Evolutionary conservation across 2,888 invertebrate species (phyloP).

Genomic region (Buathra laborator): DNA sequence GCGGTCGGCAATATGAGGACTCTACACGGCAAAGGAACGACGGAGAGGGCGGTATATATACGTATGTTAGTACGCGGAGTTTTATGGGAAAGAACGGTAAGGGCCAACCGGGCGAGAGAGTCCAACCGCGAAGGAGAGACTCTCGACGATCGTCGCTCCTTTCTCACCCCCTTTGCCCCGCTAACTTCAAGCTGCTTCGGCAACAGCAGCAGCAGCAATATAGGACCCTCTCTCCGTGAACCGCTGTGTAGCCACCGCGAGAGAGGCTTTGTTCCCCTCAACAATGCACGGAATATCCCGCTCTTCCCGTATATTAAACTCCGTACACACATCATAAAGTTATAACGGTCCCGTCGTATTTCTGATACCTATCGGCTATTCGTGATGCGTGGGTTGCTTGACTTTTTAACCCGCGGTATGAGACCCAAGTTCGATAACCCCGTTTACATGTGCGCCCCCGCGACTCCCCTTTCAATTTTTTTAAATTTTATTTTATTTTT

Average conservation of each 20-base stretch:
- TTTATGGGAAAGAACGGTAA: constrained; percentile 80
- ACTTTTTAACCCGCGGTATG: constrained; percentile 66
- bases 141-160: constrained; percentile 51
- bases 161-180: constrained; percentile 40
- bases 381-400: constrained; percentile 71
- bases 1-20: constrained; percentile 73
- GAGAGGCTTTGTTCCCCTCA: constrained; percentile 79
- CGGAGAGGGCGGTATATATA: constrained; percentile 35
- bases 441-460: constrained; percentile 42
- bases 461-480: constrained; percentile 37
- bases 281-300: constrained; percentile 77
- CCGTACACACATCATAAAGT: constrained; percentile 72
- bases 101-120: constrained; percentile 56
- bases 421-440: constrained; percentile 64
- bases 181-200: constrained; percentile 9
- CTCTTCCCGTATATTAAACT: constrained; percentile 70
- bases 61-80: constrained; percentile 66
- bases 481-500: constrained; percentile 20
- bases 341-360: constrained; percentile 73
- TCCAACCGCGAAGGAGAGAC: constrained; percentile 44
- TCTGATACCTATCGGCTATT: constrained; percentile 72
- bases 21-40: constrained; percentile 39
- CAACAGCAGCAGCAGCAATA: constrained; percentile 9
- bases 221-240: constrained; percentile 33
- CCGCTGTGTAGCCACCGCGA: constrained; percentile 57